Evolutionary conservation across 2,113 vertebrate genomes (phyloP), one percentile per base, ranked within the genome.

Genomic region (Naja naja): DNA sequence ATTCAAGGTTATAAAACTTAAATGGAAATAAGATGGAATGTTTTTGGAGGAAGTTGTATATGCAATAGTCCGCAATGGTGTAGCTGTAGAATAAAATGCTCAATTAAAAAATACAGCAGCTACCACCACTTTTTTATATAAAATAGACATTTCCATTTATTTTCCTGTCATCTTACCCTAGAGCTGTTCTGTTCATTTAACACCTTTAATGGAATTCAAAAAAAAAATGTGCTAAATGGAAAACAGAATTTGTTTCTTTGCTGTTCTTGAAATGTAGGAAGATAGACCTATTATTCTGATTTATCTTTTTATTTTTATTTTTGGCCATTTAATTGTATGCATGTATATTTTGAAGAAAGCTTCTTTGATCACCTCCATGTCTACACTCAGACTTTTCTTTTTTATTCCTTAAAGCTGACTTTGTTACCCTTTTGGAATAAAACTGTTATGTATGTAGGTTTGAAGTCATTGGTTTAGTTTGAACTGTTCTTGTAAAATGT

Each of bases 141-240:
- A 93, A 93, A 43, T 34, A 90, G 64, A 25, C 43, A n/a, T 52
- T 45, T 43, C 20, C 52, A 85, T 91, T 86, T 93, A 87, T 90
- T 90, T 93, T 90, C 86, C 55, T 90, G 30, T 90, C 14, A 25
- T 87, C 74, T 95, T 88, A 86, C 90, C 90, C 93, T 93, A 60
- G 92, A 94, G 74, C 87, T 87, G 47, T 54, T 94, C 89, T 88
- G 69, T 92, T 90, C 55, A 20, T 74, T 91, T 94, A 92, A 47
- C 0, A 1, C 90, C 53, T 96, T 93, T 52, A 34, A 60, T 56
- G 69, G 91, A 89, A 87, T 91, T 90, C 91, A 88, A 88, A 86
- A 87, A 86, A 87, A 49, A 90, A 54, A 87, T 93, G 55, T 93
- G 92, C 94, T 94, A 89, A 89, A 34, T 23, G 16, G 89, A 91